Evolutionary conservation across 2,113 vertebrate species (phyloP), one percentile per base, ranked within the genome.

Genomic region (Sceloporus tristichus): DNA sequence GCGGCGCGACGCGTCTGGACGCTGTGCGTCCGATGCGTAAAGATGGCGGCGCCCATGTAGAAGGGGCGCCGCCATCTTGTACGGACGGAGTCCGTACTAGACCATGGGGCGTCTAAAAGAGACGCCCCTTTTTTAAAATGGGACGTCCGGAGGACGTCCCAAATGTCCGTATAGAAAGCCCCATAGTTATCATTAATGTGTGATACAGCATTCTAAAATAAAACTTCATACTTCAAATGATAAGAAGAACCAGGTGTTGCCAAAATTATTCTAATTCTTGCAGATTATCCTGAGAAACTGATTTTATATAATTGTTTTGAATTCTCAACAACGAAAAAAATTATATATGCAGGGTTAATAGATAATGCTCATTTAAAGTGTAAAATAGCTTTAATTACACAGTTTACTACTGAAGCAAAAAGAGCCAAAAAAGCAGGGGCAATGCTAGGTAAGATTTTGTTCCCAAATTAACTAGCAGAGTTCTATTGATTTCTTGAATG

Each of bases 281-380:
- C 70, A 89, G 84, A 81, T 89, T 81, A 89, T 40, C 70, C 77
- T 80, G 78, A 80, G 48, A 68, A 81, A 62, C 83, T 81, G 56
- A 85, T 85, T 89, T 78, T 38, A 74, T 81, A 42, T 89, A 85
- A 89, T 89, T 89, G 88, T 85, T 81, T 89, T 53, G 56, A 82
- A 81, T 82, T 89, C 84, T 85, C 70, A 89, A 81, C 76, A 75
- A 56, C 23, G 70, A 85, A 54, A 76, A 85, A 89, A 83, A 89
- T 85, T 85, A 85, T 56, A 34, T 70, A 82, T 87, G 71, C 86
- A 89, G 21, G 78, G 84, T 85, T 85, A 85, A 81, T 85, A 81
- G 40, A 81, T 85, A 81, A 85, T 85, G 84, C 84, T 85, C 79
- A 75, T 82, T 89, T 89, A 81, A 85, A 81, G 88, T 76, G 59